Evolutionary conservation across 2,888 invertebrate genomes (phyloP).

Genomic region (Ochropleura leucogaster): DNA sequence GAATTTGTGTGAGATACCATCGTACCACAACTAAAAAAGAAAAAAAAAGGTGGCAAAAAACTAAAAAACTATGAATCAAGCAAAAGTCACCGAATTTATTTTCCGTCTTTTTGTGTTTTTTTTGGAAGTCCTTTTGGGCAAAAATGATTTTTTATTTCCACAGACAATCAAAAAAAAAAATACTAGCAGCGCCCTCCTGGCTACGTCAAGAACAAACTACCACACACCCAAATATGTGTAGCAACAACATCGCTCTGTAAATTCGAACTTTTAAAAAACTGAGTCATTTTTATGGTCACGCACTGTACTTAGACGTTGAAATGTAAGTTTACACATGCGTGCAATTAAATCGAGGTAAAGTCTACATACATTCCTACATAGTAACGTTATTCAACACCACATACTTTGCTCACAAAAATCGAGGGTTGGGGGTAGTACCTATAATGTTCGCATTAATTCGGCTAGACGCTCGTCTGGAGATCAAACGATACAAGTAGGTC

Average conservation of each 20-base stretch:
- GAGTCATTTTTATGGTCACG: neutral
- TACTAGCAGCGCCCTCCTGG: too few species aligned
- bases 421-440: neutral
- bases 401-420: conserved; percentile 16
- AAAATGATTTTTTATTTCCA: too few species aligned
- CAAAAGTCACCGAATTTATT: too few species aligned
- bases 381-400: conserved; percentile 7
- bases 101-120: too few species aligned
- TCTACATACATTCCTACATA: neutral
- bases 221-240: neutral
- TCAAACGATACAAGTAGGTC: conserved; percentile 49
- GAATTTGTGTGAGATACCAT: too few species aligned
- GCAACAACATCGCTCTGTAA: neutral
- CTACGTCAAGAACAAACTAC: too few species aligned
- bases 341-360: conserved; percentile 3
- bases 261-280: neutral
- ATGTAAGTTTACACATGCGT: conserved; percentile 4
- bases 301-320: neutral
- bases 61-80: too few species aligned
- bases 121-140: too few species aligned
- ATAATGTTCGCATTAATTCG: conserved; percentile 44
- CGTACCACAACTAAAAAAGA: too few species aligned
- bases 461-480: conserved; percentile 55
- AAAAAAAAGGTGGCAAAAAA: too few species aligned
- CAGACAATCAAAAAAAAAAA: too few species aligned